Percentiles rank a stretch among this genome's conserved stretches.
Evolutionary conservation across 2,113 vertebrate species (phyloP).

Genomic region (Lophochroa leadbeateri): DNA sequence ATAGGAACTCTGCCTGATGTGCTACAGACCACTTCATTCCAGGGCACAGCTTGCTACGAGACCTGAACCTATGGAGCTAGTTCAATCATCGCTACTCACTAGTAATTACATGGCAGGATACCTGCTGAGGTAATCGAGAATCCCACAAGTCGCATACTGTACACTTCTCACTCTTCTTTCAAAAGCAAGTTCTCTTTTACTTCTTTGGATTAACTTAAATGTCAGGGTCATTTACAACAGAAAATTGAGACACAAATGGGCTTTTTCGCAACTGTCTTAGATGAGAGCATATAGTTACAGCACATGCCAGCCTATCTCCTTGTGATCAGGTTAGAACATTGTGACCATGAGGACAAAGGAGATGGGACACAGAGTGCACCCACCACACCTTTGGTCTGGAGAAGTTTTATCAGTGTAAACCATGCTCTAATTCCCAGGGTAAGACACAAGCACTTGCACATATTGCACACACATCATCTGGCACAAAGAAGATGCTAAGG

Average conservation of each 20-base stretch:
- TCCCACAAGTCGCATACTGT: conserved; percentile 29
- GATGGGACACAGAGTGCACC: background rate
- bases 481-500: background rate
- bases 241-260: background rate
- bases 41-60: conserved; percentile 38
- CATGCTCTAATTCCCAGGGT: background rate
- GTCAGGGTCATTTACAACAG: background rate
- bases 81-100: conserved; percentile 9
- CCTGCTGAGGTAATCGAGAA: conserved; percentile 66
- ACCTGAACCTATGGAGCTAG: conserved; percentile 27
- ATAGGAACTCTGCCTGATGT: background rate
- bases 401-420: fast-evolving
- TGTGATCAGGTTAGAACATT: background rate
- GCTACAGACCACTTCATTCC: conserved; percentile 1
- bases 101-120: conserved; percentile 63
- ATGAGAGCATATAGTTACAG: background rate
- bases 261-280: background rate
- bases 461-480: background rate
- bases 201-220: conserved; percentile 62
- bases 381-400: background rate
- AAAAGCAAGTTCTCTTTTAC: conserved; percentile 50
- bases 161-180: conserved; percentile 25
- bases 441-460: background rate
- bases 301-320: background rate
- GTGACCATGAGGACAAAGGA: background rate